Conservation (phyloP, 2,888 invertebrate species). For the Caenorhabditis drosophilae region DNA sequence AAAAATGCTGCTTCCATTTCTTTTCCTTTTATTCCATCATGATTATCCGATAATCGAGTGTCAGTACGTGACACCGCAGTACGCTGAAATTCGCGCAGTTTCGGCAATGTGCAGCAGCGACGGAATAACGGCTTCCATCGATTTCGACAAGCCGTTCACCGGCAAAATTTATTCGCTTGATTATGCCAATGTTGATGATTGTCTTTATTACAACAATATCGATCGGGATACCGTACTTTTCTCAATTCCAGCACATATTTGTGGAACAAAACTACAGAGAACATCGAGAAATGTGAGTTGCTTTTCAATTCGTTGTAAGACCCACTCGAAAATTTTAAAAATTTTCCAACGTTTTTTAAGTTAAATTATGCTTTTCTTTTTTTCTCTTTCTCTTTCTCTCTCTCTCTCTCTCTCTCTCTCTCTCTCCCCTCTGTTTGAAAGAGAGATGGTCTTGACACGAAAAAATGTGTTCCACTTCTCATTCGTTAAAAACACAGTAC, state of each 20-base stretch:
- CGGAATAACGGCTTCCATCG: constrained; percentile 67
- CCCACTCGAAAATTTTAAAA: too few species aligned
- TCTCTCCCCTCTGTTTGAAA: too few species aligned
- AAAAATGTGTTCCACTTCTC: too few species aligned
- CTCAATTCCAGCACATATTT: constrained; percentile 67
- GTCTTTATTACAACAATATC: constrained; percentile 65
- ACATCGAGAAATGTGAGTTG: constrained; percentile 62
- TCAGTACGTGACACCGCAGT: constrained; percentile 38
- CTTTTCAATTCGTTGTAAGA: too few species aligned
- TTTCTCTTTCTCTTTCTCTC: too few species aligned
- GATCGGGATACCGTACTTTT: constrained; percentile 64
- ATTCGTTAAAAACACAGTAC: too few species aligned
- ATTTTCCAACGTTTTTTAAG: too few species aligned
- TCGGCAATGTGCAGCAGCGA: constrained; percentile 66
- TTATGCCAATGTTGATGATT: constrained; percentile 63
- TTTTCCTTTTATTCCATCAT: too few species aligned
- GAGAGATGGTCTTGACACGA: too few species aligned
- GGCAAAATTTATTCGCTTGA: constrained; percentile 67
- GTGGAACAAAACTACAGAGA: constrained; percentile 62
- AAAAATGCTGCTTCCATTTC: too few species aligned
- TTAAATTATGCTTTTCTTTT: too few species aligned
- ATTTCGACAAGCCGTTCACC: constrained; percentile 63
- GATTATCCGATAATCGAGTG: constrained; percentile 5
- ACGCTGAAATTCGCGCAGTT: constrained; percentile 50
- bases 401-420: too few species aligned